Percentiles rank a stretch among this genome's conserved stretches.
These are phyloP conservation scores for Drosophila asahinai DNA, from an alignment of 1,140 invertebrate species.

Conservation along the genomic window DNA sequence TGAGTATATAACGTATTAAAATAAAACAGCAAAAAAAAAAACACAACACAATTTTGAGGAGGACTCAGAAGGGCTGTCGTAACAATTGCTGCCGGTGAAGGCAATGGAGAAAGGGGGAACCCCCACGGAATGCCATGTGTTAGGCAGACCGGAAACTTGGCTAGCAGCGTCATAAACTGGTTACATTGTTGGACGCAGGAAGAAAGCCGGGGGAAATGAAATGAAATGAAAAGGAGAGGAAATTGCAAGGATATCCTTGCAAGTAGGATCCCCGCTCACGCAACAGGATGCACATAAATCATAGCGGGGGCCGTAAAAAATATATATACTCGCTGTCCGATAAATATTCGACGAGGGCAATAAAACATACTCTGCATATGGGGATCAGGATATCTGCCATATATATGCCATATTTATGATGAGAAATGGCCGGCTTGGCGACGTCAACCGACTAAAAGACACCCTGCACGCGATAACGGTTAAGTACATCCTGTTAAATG, in stretches of 20 bases:
- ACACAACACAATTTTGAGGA: constrained; percentile 12
- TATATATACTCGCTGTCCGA: constrained; percentile 14
- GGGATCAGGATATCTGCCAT: constrained; percentile 28
- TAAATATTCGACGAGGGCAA: constrained; percentile 51
- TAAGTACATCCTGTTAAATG: constrained; percentile 71
- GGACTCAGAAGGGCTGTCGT: constrained; percentile 3
- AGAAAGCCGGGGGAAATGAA: constrained; percentile 28
- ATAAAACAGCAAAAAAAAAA: not conserved
- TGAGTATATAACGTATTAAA: constrained; percentile 28
- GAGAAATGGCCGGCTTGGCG: constrained; percentile 49
- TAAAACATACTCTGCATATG: constrained; percentile 57
- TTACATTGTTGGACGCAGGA: constrained; percentile 69
- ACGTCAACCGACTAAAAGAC: constrained; percentile 54
- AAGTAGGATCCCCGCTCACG: constrained; percentile 30
- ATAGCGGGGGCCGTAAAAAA: constrained; percentile 38
- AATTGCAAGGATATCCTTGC: constrained; percentile 33
- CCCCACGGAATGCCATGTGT: constrained; percentile 8
- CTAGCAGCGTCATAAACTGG: constrained; percentile 67
- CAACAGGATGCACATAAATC: constrained; percentile 79
- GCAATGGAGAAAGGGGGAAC: constrained; percentile 3
- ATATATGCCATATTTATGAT: constrained; percentile 19
- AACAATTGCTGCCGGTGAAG: constrained; percentile 13
- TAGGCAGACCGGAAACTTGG: constrained; percentile 41
- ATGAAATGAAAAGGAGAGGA: constrained; percentile 42
- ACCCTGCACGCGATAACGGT: constrained; percentile 50